Evolutionary conservation across 2,113 vertebrate species (phyloP), one percentile per base, ranked within the genome.

Genomic region (Phalacrocorax aristotelis): DNA sequence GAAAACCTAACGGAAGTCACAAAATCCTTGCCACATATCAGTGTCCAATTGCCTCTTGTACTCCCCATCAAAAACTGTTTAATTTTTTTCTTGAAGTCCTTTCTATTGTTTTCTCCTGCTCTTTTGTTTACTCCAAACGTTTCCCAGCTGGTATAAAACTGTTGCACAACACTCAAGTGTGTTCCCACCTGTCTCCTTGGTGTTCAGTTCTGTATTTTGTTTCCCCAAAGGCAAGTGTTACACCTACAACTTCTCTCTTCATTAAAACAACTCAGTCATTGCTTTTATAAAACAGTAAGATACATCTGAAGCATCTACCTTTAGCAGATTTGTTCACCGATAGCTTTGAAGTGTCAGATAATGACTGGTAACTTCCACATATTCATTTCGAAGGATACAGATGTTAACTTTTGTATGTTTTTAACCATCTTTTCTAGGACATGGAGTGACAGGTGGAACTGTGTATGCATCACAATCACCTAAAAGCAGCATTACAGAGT

Each of bases 141-240:
- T 76, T 85, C 51, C n/a, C 58, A 61, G 20, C 11, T 60, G 58
- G 6, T 42, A 30, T 26, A 27, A 79, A 82, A 55, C 5, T 25
- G 34, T 34, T 51, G 16, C 40, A 79, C 20, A 44, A 55, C 0
- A 4, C n/a, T 55, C 17, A 86, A 26, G 26, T 0, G 0, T 3
- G 0, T 30, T 94, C 11, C 54, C n/a, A 52, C 9, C 13, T 5
- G 5, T 4, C n/a, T 46, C 66, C 46, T 49, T 38, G 18, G 18
- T 49, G 42, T 60, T 72, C 52, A 46, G 9, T 10, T 17, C 38
- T 38, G 17, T 7, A 26, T 54, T 52, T 77, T 64, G 15, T 27
- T 74, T 78, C 52, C 62, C 26, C 44, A 44, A 65, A 32, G 34
- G 52, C 0, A 1, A 78, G 9, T 6, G 18, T 20, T 54, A 49